Evolutionary conservation across 2,888 invertebrate genomes (phyloP).

Genomic region (Phortica magna): DNA sequence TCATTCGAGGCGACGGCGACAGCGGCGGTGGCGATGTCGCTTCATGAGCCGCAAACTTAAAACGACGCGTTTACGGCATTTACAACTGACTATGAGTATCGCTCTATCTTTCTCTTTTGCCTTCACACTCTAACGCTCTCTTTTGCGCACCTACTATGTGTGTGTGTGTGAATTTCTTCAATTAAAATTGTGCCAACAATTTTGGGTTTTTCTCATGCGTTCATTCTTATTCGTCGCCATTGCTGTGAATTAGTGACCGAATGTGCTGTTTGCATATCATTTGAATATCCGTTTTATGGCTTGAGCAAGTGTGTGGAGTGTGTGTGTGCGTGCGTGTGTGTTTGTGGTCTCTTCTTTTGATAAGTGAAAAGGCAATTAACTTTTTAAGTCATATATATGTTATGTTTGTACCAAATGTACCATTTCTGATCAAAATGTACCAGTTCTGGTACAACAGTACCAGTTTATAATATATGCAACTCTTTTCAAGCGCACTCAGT

Average conservation of each 20-base stretch:
- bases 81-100: not conserved
- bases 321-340: slow-evolving; percentile 13
- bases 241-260: not conserved
- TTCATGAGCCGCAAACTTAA: slow-evolving; percentile 4
- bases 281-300: slow-evolving; percentile 19
- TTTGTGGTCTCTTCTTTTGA: not conserved
- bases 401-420: too few species aligned
- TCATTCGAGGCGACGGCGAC: slow-evolving; percentile 55
- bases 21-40: not conserved
- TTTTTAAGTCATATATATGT: too few species aligned
- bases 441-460: too few species aligned
- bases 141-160: not conserved
- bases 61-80: not conserved
- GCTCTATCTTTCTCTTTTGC: not conserved
- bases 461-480: too few species aligned
- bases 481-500: too few species aligned
- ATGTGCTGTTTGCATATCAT: slow-evolving; percentile 14
- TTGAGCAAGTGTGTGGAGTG: slow-evolving; percentile 35
- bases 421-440: too few species aligned
- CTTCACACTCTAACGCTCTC: not conserved
- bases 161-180: not conserved
- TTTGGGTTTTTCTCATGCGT: not conserved
- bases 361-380: too few species aligned
- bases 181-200: slow-evolving; percentile 3
- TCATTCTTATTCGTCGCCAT: not conserved